Evolutionary conservation across 2,797 vertebrate species (phyloP).

Genomic region (Onychomys torridus): DNA sequence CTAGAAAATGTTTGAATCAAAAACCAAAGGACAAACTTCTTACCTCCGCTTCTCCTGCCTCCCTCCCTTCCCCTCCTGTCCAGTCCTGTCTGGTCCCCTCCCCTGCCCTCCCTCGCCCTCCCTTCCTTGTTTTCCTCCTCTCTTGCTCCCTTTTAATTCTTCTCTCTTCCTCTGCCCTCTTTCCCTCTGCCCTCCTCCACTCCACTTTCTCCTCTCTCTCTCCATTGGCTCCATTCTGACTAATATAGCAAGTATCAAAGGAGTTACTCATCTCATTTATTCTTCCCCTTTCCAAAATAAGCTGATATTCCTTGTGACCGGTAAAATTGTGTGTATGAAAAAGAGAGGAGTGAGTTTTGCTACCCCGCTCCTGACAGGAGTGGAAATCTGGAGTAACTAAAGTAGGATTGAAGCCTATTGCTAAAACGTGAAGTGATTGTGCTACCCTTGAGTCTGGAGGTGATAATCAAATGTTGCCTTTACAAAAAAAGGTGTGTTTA

Average conservation of each 20-base stretch:
- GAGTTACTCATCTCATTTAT: background rate
- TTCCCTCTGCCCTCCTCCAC: background rate
- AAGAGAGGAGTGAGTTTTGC: background rate
- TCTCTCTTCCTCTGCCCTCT: background rate
- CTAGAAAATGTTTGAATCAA: conserved; percentile 13
- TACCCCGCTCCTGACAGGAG: background rate
- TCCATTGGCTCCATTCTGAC: background rate
- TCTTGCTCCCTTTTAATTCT: background rate
- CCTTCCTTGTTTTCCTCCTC: no score
- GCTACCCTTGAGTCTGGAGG: background rate
- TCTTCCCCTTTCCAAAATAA: conserved; percentile 35
- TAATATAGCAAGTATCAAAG: background rate
- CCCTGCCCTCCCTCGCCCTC: accelerated
- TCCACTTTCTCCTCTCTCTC: background rate
- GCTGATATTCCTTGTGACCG: background rate
- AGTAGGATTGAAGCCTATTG: background rate
- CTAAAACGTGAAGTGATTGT: background rate
- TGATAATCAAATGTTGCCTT: conserved; percentile 26
- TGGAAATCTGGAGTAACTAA: background rate
- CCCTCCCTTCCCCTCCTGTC: accelerated
- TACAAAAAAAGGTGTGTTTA: background rate
- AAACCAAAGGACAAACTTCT: background rate
- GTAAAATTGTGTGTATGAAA: background rate
- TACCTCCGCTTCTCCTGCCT: background rate
- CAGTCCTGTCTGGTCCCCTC: background rate